phyloP scores from a whole-genome alignment of 1,140 invertebrate species.

The Fopius arisanus region DNA sequence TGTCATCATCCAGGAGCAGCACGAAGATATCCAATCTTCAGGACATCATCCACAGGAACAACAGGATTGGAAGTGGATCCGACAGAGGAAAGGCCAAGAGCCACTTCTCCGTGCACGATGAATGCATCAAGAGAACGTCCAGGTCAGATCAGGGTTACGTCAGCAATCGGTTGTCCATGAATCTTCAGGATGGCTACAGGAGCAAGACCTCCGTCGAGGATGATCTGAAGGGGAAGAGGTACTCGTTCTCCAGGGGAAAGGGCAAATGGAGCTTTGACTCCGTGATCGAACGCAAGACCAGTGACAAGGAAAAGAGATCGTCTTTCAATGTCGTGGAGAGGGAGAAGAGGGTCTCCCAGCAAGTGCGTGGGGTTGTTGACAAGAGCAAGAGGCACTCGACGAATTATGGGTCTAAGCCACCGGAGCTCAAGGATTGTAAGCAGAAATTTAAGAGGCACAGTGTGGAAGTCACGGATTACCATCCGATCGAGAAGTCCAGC shows the following conservation, averaged over 20 bases:
- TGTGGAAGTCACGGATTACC: constrained; percentile 49
- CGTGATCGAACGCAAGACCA: constrained; percentile 18
- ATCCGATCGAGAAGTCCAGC: constrained; percentile 32
- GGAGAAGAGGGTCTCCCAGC: constrained; percentile 36
- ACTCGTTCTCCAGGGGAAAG: constrained; percentile 33
- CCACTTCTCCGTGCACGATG: constrained; percentile 52
- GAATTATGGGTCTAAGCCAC: constrained; percentile 44
- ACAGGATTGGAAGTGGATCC: constrained; percentile 32
- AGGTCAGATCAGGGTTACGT: constrained; percentile 34
- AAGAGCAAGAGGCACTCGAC: constrained; percentile 55
- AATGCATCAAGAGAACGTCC: constrained; percentile 44
- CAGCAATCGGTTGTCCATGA: constrained; percentile 40
- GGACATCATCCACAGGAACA: constrained; percentile 52
- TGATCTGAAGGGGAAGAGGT: constrained; percentile 40
- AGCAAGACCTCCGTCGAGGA: constrained; percentile 31
- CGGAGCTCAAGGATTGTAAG: constrained; percentile 48
- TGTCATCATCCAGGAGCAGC: constrained; percentile 47
- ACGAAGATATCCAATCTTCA: constrained; percentile 58
- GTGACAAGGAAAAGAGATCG: constrained; percentile 47
- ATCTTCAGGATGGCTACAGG: constrained; percentile 48
- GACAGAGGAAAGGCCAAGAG: constrained; percentile 45
- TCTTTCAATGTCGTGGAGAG: constrained; percentile 47
- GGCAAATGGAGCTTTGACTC: constrained; percentile 36
- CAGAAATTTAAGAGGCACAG: constrained; percentile 53
- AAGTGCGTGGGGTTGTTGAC: constrained; percentile 44